Base-by-base conservation (phyloP, 2,113 vertebrate species). In the Vulpes ferrilata region DNA sequence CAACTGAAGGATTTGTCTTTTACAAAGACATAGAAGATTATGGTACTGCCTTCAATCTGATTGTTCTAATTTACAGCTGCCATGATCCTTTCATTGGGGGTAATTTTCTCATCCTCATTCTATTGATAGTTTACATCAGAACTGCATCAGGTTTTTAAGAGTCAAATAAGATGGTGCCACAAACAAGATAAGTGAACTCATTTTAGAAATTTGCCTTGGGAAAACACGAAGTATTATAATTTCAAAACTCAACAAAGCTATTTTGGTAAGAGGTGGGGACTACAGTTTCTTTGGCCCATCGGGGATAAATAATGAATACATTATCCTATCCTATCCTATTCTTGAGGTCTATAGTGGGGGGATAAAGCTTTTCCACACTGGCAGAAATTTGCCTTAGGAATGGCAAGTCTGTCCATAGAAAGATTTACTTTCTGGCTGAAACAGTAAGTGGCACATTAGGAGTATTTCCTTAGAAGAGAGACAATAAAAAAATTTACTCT, bases 1-100 rank as follows among this genome's bases (percentile, higher is more conserved):
- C 65, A 81, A 96, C 69, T 80, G 22, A 96, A 96, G 67, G 59
- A 62, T 69, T 60, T 90, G 90, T 97, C 92, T 98, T 93, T 97
- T 95, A 95, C 27, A 92, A 96, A 95, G 85, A 86, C 81, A 87
- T 3, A 89, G 60, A 88, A 74, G 27, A 67, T 92, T 74, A 79
- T 9, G 95, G 95, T 91, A 96, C 51, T 65, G 92, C 90, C 80
- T 93, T 78, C 69, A 92, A 88, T 92, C 53, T 60, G 83, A 95
- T 32, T 93, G 74, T 90, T 95, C 43, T 64, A 91, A 96, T 86
- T 96, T 88, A 96, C 19, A 94, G 80, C 38, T 90, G 73, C 55
- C 60, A 92, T 90, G 92, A 23, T 96, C 38, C 55, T 82, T 59
- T 94, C 71, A 85, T 30, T 48, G 79, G 71, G n/a, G 64, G 13